Evolutionary conservation across 2,797 vertebrate genomes (phyloP), one percentile per base, ranked within the genome.

Genomic region (Trichosurus vulpecula): DNA sequence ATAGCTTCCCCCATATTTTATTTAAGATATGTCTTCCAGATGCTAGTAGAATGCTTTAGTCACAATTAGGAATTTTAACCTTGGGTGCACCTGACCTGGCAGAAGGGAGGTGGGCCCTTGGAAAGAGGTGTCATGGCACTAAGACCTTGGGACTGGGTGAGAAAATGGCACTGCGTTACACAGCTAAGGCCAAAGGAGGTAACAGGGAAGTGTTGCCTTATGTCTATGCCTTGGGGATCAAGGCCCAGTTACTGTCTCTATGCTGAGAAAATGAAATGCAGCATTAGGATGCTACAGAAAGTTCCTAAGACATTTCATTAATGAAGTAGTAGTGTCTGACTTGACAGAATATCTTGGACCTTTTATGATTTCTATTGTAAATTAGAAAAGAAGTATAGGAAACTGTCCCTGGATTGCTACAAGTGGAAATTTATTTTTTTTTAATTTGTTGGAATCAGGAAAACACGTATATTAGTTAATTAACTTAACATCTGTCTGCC

Each of bases 381-480:
- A 90, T 41, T 6, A 55, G n/a, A 87, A 91, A 52, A 12, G 12
- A 91, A 54, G 57, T 6, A 52, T 91, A 61, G 52, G 53, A 31
- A 89, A 90, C 92, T 54, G 54, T 25, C 51, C 29, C 25, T 93
- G 27, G 55, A 30, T 52, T 66, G 31, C 29, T 92, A 55, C 53
- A 58, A 51, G 74, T 54, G 95, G 90, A 92, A 94, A 92, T 58
- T 93, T 74, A 31, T n/a, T 53, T 51, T 51, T 25, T 14, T 19
- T 92, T 35, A 30, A 16, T 0, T n/a, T 91, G 22, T 35, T 94
- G 81, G 96, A 90, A 97, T 47, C 47, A 91, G 95, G 57, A 87
- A 94, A 35, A 93, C 14, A 9, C 51, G 6, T 87, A 31, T 25
- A 14, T 51, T 66, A 31, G 54, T 54, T 41, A 87, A 47, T n/a